Base-by-base conservation (phyloP, 2,888 invertebrate genomes). In the Erebia aethiops region DNA sequence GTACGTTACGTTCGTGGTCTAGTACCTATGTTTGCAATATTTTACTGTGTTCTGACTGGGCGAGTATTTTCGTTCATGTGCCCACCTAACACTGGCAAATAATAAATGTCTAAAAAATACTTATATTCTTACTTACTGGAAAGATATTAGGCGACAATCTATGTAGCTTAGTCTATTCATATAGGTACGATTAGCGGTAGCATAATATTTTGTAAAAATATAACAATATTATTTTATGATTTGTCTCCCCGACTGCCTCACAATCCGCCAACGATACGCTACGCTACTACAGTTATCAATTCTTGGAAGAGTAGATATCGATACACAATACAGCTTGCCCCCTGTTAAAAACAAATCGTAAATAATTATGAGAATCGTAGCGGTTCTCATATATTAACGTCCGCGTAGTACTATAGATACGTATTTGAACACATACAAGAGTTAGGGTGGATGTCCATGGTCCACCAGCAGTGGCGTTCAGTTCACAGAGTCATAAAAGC, bases 331-430 rank as follows among this genome's bases (percentile, higher is more conserved):
- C 74, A 71, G 73, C 73, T 73, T 74, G 76, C 74, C 72, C 64
- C 72, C 60, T 75, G 75, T 76, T 76, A 75, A 78, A 78, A 77
- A 79, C 78, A 78, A 78, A 77, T 77, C 76, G 69, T 78, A 78
- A 75, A 76, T 75, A 67, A 71, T 72, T 66, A 72, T 49, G 66
- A 58, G 63, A 41, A 60, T 72, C 66, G 71, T 68, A 61, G 58
- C 68, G 60, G 49, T 69, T 69, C 69, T 69, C 71, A 67, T 63
- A 70, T 72, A 69, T 72, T 63, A 54, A 66, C 56, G 70, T 66
- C 57, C 49, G 64, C 64, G 66, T 69, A 61, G 67, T 71, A 66
- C 67, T 51, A 41, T 46, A 46, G 16, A 7, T 57, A 66, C 52
- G 54, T 51, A 58, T 46, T 73, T 67, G 58, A 54, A 61, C 57